Base-by-base conservation (phyloP, 2,888 invertebrate genomes). In the Lysandra bellargus region DNA sequence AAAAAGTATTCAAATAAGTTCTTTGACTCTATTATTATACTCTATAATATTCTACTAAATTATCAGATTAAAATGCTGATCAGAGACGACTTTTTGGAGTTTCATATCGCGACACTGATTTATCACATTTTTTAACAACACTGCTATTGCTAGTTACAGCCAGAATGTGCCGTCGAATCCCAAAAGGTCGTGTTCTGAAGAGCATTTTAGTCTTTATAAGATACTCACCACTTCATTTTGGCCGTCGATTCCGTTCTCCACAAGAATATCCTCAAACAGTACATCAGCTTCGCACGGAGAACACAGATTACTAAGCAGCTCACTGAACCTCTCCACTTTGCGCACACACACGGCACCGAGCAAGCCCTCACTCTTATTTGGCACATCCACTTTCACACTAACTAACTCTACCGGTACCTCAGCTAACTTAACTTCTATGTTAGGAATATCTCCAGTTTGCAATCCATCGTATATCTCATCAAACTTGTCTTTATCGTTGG, bases 281-380 rank as follows among this genome's bases (percentile, higher is more conserved):
- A 92, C 84, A 85, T 94, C 94, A 23, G 94, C 93, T 86, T 94
- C 94, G 82, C 91, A 89, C 4, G 94, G 94, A 4, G 94, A 93
- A 88, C 94, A 94, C 84, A 94, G 88, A 87, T 93, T 94, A 88
- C 92, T 94, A 81, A 94, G 92, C 88, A 94, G 88, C 87, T 94
- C 94, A 94, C 94, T 94, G 84, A 94, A 94, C 84, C 90, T 90
- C 88, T 93, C 93, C 86, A 94, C 94, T 93, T 92, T 93, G 80
- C 92, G 90, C 83, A 94, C 93, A 92, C 94, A 94, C 87, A 92
- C 93, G 79, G 90, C 94, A 82, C 92, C 93, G 83, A 94, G 86
- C 84, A 93, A 88, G 30, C 91, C 90, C 81, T 90, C 91, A 80
- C 87, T 84, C 82, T 85, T 87, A 84, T 86, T 90, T 87, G 92